Evolutionary conservation across 1,140 invertebrate genomes (phyloP).

Genomic region (Trichonephila inaurata): DNA sequence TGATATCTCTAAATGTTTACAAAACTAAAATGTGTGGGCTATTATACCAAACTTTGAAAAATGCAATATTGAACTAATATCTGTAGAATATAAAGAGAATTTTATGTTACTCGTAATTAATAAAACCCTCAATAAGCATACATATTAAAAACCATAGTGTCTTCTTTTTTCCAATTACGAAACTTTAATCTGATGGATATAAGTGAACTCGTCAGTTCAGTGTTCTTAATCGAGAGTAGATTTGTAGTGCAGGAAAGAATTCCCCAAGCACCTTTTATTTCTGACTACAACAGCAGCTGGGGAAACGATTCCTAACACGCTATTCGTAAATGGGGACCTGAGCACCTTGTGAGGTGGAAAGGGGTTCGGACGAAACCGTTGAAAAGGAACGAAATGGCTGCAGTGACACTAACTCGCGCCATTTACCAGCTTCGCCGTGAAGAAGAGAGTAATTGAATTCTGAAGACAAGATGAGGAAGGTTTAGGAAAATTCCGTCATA

Average conservation of each 20-base stretch:
- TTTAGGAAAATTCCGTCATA: neutral
- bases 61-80: too few relatives aligned
- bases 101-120: too few relatives aligned
- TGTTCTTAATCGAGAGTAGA: neutral
- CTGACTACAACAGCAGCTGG: neutral
- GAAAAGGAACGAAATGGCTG: neutral
- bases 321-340: constrained; percentile 5
- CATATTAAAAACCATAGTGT: too few relatives aligned
- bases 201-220: too few relatives aligned
- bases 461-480: neutral
- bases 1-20: too few relatives aligned
- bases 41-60: too few relatives aligned
- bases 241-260: neutral
- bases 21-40: too few relatives aligned
- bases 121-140: too few relatives aligned
- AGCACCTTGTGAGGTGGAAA: constrained; percentile 3
- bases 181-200: too few relatives aligned
- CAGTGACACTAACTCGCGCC: neutral
- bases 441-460: constrained; percentile 32
- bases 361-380: neutral
- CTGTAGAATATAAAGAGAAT: too few relatives aligned
- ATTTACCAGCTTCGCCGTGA: neutral
- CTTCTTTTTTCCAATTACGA: too few relatives aligned
- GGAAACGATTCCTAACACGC: neutral
- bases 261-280: constrained; percentile 15